These are phyloP conservation scores for Hydra vulgaris DNA, from an alignment of 30 jellyfish, hydroid and myxozoan species.

Conservation along the genomic window DNA sequence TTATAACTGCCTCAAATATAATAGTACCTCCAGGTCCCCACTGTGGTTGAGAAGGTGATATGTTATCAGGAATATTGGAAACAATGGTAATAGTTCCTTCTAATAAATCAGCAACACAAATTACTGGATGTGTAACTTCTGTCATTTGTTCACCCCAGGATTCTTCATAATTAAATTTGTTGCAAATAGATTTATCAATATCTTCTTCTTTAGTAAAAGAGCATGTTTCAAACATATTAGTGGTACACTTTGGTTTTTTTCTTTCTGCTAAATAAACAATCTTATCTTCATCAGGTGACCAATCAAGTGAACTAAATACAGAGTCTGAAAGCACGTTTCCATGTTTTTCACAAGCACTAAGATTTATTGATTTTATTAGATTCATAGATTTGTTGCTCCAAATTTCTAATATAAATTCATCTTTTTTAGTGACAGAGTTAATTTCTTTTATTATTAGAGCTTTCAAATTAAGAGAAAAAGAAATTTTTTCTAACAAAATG, in stretches of 20 bases:
- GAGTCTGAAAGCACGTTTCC: constrained; percentile 38
- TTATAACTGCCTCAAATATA: constrained; percentile 56
- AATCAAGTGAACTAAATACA: constrained; percentile 33
- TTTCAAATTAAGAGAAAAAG: constrained; percentile 10
- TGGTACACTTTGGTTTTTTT: constrained; percentile 21
- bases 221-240: constrained; percentile 18
- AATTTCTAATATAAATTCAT: constrained; percentile 18
- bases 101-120: constrained; percentile 5
- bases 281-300: constrained; percentile 52
- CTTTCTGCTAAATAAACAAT: constrained; percentile 61
- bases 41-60: constrained; percentile 35
- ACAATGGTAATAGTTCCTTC: constrained; percentile 4
- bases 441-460: constrained; percentile 4
- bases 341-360: constrained; percentile 45
- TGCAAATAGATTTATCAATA: not conserved
- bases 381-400: constrained; percentile 7
- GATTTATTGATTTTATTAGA: constrained; percentile 28
- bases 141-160: constrained; percentile 81
- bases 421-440: constrained; percentile 4
- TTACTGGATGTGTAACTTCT: constrained; percentile 21
- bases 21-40: constrained; percentile 55
- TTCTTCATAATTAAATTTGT: constrained; percentile 51
- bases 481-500: constrained; percentile 7
- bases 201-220: constrained; percentile 3
- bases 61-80: constrained; percentile 16